These are phyloP conservation scores for Hydrophis major DNA, from an alignment of 2,797 vertebrate species.

Conservation along the genomic window DNA sequence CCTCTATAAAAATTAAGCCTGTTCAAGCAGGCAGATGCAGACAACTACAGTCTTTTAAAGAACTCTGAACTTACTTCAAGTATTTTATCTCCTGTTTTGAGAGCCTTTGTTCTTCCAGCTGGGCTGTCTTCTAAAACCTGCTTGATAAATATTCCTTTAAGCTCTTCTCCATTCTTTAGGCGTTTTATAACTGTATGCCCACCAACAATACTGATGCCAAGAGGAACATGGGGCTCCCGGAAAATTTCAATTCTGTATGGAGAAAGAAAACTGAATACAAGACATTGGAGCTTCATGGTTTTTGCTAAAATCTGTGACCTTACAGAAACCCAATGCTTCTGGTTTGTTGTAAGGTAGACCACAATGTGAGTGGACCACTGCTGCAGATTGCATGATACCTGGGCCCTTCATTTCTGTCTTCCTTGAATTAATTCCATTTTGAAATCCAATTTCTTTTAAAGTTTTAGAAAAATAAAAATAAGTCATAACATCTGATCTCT, in stretches of 20 bases:
- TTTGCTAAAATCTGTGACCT: not conserved
- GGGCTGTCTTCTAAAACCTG: slow-evolving; percentile 90
- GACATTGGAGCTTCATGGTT: not conserved
- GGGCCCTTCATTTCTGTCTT: not conserved
- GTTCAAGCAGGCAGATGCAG: not conserved
- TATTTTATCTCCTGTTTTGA: slow-evolving; percentile 98
- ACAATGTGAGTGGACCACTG: not conserved
- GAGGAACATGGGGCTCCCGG: slow-evolving; percentile 80
- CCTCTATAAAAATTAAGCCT: slow-evolving; percentile 14
- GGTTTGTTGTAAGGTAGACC: not conserved
- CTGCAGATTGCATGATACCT: not conserved
- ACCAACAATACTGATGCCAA: slow-evolving; percentile 97
- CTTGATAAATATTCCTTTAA: slow-evolving; percentile 97
- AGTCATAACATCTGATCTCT: not conserved
- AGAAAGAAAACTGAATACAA: not conserved
- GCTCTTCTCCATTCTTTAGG: slow-evolving; percentile 92
- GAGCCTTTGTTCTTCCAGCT: slow-evolving; percentile 79
- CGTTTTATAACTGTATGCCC: slow-evolving; percentile 91
- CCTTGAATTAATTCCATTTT: not conserved
- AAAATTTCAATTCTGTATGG: slow-evolving; percentile 87
- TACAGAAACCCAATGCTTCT: not conserved
- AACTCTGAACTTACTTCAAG: slow-evolving; percentile 81
- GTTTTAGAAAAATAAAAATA: not conserved
- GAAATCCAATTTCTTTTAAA: not conserved
- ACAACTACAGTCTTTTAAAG: slow-evolving; percentile 33